Evolutionary conservation across 2,797 vertebrate genomes (phyloP), one percentile per base, ranked within the genome.

Genomic region (Notolepis coatsorum): DNA sequence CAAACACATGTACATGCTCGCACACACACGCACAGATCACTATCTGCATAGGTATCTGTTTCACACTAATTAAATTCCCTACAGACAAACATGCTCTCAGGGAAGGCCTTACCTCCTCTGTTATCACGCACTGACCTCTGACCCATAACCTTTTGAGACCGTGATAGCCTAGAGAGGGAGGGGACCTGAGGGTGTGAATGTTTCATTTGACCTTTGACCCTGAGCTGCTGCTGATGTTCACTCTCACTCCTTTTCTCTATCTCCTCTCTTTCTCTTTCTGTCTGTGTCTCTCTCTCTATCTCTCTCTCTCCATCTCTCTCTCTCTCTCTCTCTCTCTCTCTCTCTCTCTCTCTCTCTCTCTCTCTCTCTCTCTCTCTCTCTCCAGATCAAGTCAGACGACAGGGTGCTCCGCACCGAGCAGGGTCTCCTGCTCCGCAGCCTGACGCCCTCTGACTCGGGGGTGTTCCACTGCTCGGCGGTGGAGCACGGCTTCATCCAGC

Each of bases 401-500:
- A 86, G 90, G 25, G 75, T 96, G 54, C 92, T 98, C 65, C 92
- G 92, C 30, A 99, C 96, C 8, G 96, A 98, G 15, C 97, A 98
- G 86, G 98, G 98, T 3, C 90, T 99, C 1, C 90, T 99, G 41
- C 93, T 99, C 2, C 95, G 98, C 43, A 97, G 92, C 25, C 93
- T 99, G 8, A 83, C 93, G 23, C 90, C 88, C 71, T 91, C 92
- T n/a, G 95, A 99, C 85, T 90, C 95, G 0, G 98, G 97, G 2
- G 73, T 92, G 49, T 99, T 98, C 86, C 92, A 96, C 66, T 99
- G 98, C 82, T 95, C 97, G 24, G 95, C 97, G 0, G 95, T 98
- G 2, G 98, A 99, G 46, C 98, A 99, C 2, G 96, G 97, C 50
- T 99, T 99, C 77, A 96, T 97, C 75, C 98, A 99, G 82, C 97